Base-by-base conservation (phyloP, 1,140 invertebrate species). In the Macrobrachium rosenbergii region DNA sequence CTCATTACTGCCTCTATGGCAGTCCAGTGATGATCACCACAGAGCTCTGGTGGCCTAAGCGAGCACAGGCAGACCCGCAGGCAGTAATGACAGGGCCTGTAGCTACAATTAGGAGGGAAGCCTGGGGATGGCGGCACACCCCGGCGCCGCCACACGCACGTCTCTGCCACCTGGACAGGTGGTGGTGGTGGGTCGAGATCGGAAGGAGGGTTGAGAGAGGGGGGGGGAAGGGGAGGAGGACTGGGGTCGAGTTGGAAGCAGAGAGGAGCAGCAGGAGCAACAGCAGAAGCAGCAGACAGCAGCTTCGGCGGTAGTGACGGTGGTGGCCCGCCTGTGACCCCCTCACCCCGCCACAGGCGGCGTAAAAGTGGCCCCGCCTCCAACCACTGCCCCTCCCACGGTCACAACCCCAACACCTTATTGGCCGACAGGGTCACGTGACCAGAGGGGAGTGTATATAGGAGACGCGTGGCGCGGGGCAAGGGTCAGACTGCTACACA, bases 391-490 rank as follows among this genome's bases (percentile, higher is more conserved):
- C 83, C 77, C 83, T 80, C 83, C 83, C 83, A 80, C 83, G 76
- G 77, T 75, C 83, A 78, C 76, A 73, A 75, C 77, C 75, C 63
- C 83, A 80, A 87, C 78, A 69, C 85, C 78, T 87, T 87, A 81
- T 80, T 81, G 85, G 85, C 69, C 77, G 79, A 79, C 19, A 77
- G 78, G 85, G 85, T 87, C 77, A 82, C 78, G 85, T 86, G 76
- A 80, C 72, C 77, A 17, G 59, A n/a, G 75, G 63, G 23, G 78
- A 80, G 64, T 69, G 28, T 87, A 87, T 86, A 87, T 81, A 80
- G 78, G 64, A 75, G 78, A 80, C 85, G 85, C 85, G 85, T 87
- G 85, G 85, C 85, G 69, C 69, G 60, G 85, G 85, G 85, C 85
- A 87, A 87, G 85, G 85, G 85, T 87, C 85, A 87, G 85, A 87